Base-by-base conservation (phyloP, 2,888 invertebrate genomes). In the Odiellus spinosus region DNA sequence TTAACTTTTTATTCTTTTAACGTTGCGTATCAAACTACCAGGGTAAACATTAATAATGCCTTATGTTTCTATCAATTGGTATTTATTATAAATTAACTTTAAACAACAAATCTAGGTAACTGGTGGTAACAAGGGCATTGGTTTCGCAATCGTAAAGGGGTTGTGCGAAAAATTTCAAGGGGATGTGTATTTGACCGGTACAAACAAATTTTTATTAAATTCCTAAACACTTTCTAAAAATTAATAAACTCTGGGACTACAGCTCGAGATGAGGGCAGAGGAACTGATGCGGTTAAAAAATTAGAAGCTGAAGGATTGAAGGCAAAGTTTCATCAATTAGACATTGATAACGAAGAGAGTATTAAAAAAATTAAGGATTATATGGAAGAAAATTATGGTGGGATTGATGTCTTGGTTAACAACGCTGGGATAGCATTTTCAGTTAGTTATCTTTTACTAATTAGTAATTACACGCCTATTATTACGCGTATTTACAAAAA, bases 381-480 rank as follows among this genome's bases (percentile, higher is more conserved):
- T 56, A 60, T 83, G 2, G 68, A 74, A 56, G 63, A 67, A 15
- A 73, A 71, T 20, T 71, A 82, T 58, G 77, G 74, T 1, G 78
- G 80, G 0, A 65, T 83, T 3, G 81, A 83, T 65, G 60, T 82
- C 42, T 67, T 83, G 38, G 72, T 83, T 0, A 83, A 83, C 59
- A 83, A 83, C 63, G 82, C 82, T 6, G 82, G 76, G 0, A 79
- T 80, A 45, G 78, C 78, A 1, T 81, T n/a, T n/a, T n/a, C n/a
- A n/a, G n/a, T n/a, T n/a, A 34, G 17, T 33, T 33, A 10, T 15
- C 18, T 4, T 18, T 26, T 38, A n/a, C 34, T 10, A n/a, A n/a
- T n/a, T n/a, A n/a, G n/a, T n/a, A n/a, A n/a, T n/a, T n/a, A n/a
- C n/a, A n/a, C 15, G n/a, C 14, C 11, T 14, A 39, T n/a, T 39